Evolutionary conservation across 2,797 vertebrate species (phyloP).

Genomic region (Alectoris magna): DNA sequence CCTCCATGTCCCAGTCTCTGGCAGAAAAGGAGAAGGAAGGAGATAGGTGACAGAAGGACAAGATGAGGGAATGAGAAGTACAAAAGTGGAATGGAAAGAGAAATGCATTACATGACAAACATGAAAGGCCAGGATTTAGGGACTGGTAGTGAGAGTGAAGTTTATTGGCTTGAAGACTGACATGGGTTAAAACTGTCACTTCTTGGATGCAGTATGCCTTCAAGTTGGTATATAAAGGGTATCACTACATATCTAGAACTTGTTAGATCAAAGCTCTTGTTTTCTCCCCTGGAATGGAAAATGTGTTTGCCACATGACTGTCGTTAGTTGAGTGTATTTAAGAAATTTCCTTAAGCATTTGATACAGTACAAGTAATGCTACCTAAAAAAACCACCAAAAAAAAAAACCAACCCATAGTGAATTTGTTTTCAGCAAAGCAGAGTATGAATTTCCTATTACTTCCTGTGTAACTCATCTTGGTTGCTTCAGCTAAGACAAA

Average conservation of each 20-base stretch:
- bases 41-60: not conserved
- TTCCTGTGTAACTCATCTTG: fast-evolving
- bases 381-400: not conserved
- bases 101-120: not conserved
- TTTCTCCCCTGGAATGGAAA: not conserved
- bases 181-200: not conserved
- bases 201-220: not conserved
- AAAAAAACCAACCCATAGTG: not conserved
- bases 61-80: not conserved
- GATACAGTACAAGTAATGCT: not conserved
- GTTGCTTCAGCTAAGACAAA: not conserved
- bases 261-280: not conserved
- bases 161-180: not conserved
- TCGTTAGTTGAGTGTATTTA: not conserved
- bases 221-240: not conserved
- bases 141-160: not conserved
- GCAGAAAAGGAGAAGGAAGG: not conserved
- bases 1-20: not conserved
- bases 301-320: not conserved
- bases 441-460: not conserved
- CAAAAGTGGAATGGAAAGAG: not conserved
- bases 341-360: not conserved
- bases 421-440: not conserved
- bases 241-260: not conserved
- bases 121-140: not conserved